A percentile compares a stretch with the other conserved stretches of the same genome.
Conservation (phyloP, 1,140 invertebrate genomes). For the Sinonovacula constricta region DNA sequence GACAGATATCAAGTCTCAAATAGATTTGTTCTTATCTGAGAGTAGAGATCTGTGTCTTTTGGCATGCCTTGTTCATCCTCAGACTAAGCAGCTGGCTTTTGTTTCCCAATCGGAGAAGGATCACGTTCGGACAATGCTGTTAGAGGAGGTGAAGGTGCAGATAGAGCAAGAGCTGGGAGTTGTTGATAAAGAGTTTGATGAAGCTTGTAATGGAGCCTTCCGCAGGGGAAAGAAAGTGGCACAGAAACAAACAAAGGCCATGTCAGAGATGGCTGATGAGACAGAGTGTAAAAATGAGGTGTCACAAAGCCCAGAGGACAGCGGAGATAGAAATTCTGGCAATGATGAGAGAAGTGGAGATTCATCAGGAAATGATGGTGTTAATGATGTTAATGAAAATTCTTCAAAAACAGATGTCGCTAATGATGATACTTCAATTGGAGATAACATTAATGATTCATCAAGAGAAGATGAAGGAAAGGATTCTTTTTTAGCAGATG, state of each 20-base stretch:
- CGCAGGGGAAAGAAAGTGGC: conserved; percentile 30
- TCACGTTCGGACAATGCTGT: conserved; percentile 12
- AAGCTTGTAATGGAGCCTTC: conserved; percentile 6
- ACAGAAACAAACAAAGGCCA: conserved; percentile 29
- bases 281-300: conserved; percentile 30
- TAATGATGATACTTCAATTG: background rate
- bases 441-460: background rate
- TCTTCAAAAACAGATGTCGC: background rate
- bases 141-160: conserved; percentile 11
- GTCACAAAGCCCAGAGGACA: conserved; percentile 12
- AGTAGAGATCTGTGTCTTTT: conserved; percentile 26
- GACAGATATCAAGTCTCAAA: conserved; percentile 8
- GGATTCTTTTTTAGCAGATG: background rate
- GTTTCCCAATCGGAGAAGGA: conserved; percentile 30
- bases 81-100: conserved; percentile 52
- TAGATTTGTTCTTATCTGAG: conserved; percentile 4
- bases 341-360: conserved; percentile 15
- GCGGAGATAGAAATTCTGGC: conserved; percentile 22
- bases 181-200: conserved; percentile 7
- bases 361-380: background rate
- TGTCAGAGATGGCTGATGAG: conserved; percentile 24
- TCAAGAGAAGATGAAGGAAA: background rate
- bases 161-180: conserved; percentile 18
- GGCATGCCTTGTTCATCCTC: conserved; percentile 36
- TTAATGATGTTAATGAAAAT: background rate